These are phyloP conservation scores for Bombus confusus DNA, from an alignment of 1,140 invertebrate species.

Conservation along the genomic window DNA sequence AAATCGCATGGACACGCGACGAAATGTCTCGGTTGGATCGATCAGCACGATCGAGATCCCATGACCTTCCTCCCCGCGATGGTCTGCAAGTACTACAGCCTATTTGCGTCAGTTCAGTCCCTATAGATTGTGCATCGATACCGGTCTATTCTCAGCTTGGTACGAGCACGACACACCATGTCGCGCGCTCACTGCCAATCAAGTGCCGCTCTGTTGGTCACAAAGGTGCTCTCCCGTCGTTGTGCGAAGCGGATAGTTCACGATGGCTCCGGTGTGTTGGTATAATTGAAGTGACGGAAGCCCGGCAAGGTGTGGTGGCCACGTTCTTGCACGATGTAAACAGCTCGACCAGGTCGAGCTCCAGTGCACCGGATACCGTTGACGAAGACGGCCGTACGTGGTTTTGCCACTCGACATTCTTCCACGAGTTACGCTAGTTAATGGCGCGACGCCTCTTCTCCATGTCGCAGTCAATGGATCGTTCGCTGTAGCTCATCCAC, in stretches of 20 bases:
- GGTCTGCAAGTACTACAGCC: constrained; percentile 25
- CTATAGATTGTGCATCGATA: constrained; percentile 47
- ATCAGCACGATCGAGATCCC: constrained; percentile 30
- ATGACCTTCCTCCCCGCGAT: constrained; percentile 56
- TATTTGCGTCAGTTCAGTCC: constrained; percentile 59
- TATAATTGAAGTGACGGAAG: constrained; percentile 69
- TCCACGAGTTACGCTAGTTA: not conserved
- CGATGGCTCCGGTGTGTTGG: constrained; percentile 49
- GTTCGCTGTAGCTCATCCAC: not conserved
- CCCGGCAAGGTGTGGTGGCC: constrained; percentile 68
- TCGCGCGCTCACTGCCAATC: constrained; percentile 63
- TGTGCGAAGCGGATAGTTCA: constrained; percentile 56
- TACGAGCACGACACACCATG: constrained; percentile 43
- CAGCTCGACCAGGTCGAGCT: constrained; percentile 57
- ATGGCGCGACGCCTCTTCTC: not conserved
- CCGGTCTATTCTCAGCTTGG: constrained; percentile 50
- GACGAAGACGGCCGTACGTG: constrained; percentile 60
- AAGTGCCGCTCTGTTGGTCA: constrained; percentile 68
- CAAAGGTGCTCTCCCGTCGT: constrained; percentile 61
- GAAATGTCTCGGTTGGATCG: not conserved
- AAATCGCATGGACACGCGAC: not conserved
- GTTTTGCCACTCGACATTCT: not conserved
- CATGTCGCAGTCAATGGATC: not conserved
- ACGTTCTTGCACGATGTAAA: constrained; percentile 69
- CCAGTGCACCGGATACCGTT: constrained; percentile 67